phyloP scores from a whole-genome alignment of 2,888 invertebrate genomes.

The Synanthedon myopaeformis region DNA sequence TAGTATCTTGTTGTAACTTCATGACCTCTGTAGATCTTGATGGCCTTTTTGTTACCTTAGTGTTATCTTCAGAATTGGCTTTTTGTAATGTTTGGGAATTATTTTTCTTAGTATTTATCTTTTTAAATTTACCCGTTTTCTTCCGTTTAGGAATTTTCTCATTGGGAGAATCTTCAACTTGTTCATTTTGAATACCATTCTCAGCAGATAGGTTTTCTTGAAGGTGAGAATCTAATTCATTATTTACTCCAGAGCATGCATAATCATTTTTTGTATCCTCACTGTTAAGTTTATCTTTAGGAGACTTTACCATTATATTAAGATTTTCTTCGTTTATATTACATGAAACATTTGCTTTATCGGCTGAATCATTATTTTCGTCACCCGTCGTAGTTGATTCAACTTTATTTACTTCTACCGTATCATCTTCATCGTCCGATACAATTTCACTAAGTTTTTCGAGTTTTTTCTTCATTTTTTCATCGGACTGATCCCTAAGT shows the following conservation, averaged over 20 bases:
- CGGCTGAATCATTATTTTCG: constrained; percentile 1
- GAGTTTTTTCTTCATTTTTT: constrained; percentile 69
- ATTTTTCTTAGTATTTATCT: constrained; percentile 1
- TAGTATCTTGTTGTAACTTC: constrained; percentile 75
- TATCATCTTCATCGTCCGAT: constrained; percentile 51
- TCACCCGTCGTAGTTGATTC: not conserved
- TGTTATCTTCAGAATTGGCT: constrained; percentile 18
- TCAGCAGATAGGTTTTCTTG: constrained; percentile 1
- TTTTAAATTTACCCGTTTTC: constrained; percentile 3
- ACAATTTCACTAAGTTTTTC: constrained; percentile 69
- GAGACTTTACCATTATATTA: not conserved
- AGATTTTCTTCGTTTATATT: constrained; percentile 1
- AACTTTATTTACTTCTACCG: not conserved
- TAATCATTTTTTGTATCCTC: not conserved
- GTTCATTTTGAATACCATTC: constrained; percentile 2
- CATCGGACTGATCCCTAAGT: constrained; percentile 50
- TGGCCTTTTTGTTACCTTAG: constrained; percentile 23
- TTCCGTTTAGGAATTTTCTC: constrained; percentile 5
- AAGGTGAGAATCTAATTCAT: constrained; percentile 1
- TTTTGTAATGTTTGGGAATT: not conserved
- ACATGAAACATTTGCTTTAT: constrained; percentile 3
- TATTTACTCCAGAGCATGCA: constrained; percentile 4
- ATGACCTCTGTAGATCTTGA: constrained; percentile 61
- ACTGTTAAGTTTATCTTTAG: too few relatives aligned
- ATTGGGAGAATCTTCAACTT: constrained; percentile 8